Evolutionary conservation across 2,113 vertebrate genomes (phyloP), one percentile per base, ranked within the genome.

Genomic region (Accipiter virgatus): DNA sequence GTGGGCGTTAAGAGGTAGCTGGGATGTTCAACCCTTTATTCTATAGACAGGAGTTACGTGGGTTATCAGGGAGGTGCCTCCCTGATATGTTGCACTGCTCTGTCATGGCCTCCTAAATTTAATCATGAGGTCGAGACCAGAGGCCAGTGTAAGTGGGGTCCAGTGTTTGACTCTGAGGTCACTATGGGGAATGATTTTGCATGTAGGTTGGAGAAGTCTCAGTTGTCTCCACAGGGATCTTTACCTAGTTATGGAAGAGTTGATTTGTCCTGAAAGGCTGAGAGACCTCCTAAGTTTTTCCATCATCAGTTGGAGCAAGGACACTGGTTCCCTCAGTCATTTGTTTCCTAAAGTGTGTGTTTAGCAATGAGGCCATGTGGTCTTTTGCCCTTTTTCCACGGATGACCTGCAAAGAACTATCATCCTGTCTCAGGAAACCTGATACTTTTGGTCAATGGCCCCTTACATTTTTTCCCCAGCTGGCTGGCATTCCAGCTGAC

Each of bases 381-480:
- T 70, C 70, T 93, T 71, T 80, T 95, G 89, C 66, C 84, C 81
- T 93, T 81, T 90, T 84, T 89, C 66, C 89, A 82, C 0, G 1
- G 81, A 7, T 80, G 73, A 95, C 81, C 83, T 93, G 77, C 53
- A 58, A 7, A 72, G 62, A 80, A 42, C 87, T 50, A 38, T 55
- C 59, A 63, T 16, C 47, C 53, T 23, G 31, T 7, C 32, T 32
- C 32, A 36, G 81, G 87, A 92, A 96, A 95, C 65, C 48, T 14
- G 73, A 55, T 82, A 8, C 74, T 90, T 95, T 56, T 85, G 89
- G 65, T 90, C 93, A 96, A 25, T 95, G 88, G 71, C 31, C 84
- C 73, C 50, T 93, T 88, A 66, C 26, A 63, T 85, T 90, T 95
- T 96, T 95, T 62, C 53, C 71, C 61, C 68, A 86, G 83, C 88